Percentiles rank a stretch among this genome's conserved stretches.
Conservation (phyloP, 1,140 invertebrate genomes). For the Drosophila eugracilis region DNA sequence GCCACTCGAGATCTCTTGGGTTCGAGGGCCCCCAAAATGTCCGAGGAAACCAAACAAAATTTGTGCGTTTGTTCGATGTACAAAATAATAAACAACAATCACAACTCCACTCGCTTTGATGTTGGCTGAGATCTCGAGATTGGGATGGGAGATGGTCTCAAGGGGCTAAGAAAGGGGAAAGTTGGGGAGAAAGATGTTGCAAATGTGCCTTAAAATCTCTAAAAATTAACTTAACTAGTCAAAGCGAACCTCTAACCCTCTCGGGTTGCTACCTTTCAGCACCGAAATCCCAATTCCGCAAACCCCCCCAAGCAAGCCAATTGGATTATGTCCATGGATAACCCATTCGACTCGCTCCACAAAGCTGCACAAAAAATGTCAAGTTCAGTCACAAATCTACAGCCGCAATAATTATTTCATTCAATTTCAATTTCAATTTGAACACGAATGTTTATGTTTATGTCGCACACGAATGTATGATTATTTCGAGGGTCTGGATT, state of each 20-base stretch:
- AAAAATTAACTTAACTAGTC: too few species aligned
- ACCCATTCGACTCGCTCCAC: slow-evolving; percentile 30
- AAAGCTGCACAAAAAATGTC: slow-evolving; percentile 63
- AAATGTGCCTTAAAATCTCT: too few species aligned
- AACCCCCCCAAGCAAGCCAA: slow-evolving; percentile 31
- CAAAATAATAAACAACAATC: slow-evolving; percentile 35
- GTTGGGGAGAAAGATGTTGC: neutral
- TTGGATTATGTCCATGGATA: slow-evolving; percentile 38
- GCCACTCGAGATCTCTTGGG: slow-evolving; percentile 63
- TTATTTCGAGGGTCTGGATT: slow-evolving; percentile 14
- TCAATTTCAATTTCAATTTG: slow-evolving; percentile 69
- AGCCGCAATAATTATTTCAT: slow-evolving; percentile 74
- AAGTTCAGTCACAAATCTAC: slow-evolving; percentile 66
- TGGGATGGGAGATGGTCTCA: slow-evolving; percentile 19
- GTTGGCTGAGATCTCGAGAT: slow-evolving; percentile 30
- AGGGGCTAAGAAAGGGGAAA: neutral
- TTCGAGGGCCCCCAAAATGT: slow-evolving; percentile 26
- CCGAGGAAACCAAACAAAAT: slow-evolving; percentile 37
- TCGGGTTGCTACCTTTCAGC: slow-evolving; percentile 17
- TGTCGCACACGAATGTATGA: slow-evolving; percentile 36
- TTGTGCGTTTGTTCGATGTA: slow-evolving; percentile 47
- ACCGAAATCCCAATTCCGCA: slow-evolving; percentile 24
- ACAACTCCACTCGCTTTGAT: slow-evolving; percentile 28
- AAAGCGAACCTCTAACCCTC: too few species aligned
- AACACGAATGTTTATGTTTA: slow-evolving; percentile 72